phyloP scores from a whole-genome alignment of 2,888 invertebrate species.

The Marronus borbonicus region DNA sequence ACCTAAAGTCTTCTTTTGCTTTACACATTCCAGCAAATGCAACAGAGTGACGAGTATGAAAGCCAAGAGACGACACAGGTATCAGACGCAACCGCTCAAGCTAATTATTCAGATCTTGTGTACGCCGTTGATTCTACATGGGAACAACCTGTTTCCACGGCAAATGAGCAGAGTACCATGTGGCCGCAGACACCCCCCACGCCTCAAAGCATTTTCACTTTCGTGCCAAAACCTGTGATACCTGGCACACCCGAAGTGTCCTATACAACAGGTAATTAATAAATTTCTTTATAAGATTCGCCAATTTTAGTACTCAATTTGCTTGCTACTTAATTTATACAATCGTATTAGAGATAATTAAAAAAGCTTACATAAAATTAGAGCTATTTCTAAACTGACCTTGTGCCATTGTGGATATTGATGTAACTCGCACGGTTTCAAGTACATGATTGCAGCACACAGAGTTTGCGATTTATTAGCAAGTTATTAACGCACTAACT shows the following conservation, averaged over 20 bases:
- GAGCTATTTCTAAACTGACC: neutral
- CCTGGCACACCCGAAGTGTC: conserved; percentile 38
- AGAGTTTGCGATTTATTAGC: neutral
- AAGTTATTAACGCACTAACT: neutral
- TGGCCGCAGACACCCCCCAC: conserved; percentile 43
- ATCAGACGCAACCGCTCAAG: conserved; percentile 29
- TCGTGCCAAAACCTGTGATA: conserved; percentile 41
- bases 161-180: conserved; percentile 11
- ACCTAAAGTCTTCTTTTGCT: neutral
- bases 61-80: conserved; percentile 16
- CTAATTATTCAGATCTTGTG: conserved; percentile 24
- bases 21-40: conserved; percentile 45
- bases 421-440: conserved; percentile 14
- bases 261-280: conserved; percentile 38
- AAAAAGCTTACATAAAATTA: neutral
- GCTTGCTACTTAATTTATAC: no score
- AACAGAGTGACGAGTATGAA: conserved; percentile 34
- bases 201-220: conserved; percentile 35
- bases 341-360: neutral
- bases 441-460: neutral
- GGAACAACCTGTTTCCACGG: conserved; percentile 22
- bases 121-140: conserved; percentile 38
- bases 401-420: neutral
- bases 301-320: no score
- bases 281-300: no score